phyloP scores from a whole-genome alignment of 1,140 invertebrate genomes.

The Cepaea nemoralis region DNA sequence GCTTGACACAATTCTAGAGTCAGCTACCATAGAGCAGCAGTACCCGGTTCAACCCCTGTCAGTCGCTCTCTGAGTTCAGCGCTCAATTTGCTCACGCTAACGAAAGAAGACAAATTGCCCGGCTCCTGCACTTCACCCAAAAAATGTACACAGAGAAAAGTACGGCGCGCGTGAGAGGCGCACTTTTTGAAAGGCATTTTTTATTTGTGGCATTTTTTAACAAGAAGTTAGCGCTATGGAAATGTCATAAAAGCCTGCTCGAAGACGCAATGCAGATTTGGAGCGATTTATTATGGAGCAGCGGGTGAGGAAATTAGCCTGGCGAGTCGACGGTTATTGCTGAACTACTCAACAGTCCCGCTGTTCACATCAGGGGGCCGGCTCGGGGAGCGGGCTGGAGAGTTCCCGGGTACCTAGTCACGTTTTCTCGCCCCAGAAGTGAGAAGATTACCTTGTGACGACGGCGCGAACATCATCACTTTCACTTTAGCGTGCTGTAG shows the following conservation, averaged over 20 bases:
- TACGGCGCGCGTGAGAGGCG: neutral
- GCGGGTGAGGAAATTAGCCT: neutral
- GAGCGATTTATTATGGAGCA: slow-evolving; percentile 2
- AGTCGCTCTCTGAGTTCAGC: no score
- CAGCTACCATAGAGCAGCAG: no score
- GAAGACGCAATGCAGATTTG: neutral
- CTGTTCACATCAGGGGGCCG: neutral
- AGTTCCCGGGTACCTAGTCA: no score
- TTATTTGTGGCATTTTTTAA: neutral
- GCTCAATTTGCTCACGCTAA: neutral
- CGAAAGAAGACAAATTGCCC: neutral
- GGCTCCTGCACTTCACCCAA: neutral
- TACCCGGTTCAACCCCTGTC: no score
- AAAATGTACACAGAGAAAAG: neutral
- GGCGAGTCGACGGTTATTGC: neutral
- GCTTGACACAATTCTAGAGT: no score
- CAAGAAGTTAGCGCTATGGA: neutral
- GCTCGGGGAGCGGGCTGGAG: neutral
- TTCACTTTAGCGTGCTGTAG: no score
- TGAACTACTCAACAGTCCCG: neutral
- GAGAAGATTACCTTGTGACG: no score
- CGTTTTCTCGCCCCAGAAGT: no score
- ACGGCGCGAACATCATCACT: no score
- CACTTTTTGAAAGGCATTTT: neutral
- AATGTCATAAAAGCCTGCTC: neutral